Evolutionary conservation across 2,113 vertebrate genomes (phyloP).

Genomic region (zebrafish (Danio rerio)): GRCz12tu NC_133200.1:2056501-2057000

Average conservation of each 20-base stretch:
- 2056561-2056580: constrained; percentile 65
- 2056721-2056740: constrained; percentile 4
- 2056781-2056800: constrained; percentile 20
- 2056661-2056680: constrained; percentile 19
- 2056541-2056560: constrained; percentile 77
- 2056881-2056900: constrained; percentile 6
- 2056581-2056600: background rate
- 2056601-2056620: background rate
- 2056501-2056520: constrained; percentile 97
- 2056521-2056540: constrained; percentile 92
- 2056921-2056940: constrained; percentile 16
- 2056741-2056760: background rate
- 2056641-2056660: constrained; percentile 9
- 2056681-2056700: background rate
- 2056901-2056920: constrained; percentile 14
- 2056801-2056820: constrained; percentile 8
- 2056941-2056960: constrained; percentile 9
- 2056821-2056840: constrained; percentile 27
- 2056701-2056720: constrained; percentile 17
- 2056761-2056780: constrained; percentile 2
- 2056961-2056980: background rate
- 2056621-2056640: background rate
- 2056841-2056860: constrained; percentile 26
- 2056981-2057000: constrained; percentile 23
- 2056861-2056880: constrained; percentile 36